A percentile compares a stretch with the other conserved stretches of the same genome.
Evolutionary conservation across 2,113 vertebrate species (phyloP).

Genomic region (Pituophis catenifer): DNA sequence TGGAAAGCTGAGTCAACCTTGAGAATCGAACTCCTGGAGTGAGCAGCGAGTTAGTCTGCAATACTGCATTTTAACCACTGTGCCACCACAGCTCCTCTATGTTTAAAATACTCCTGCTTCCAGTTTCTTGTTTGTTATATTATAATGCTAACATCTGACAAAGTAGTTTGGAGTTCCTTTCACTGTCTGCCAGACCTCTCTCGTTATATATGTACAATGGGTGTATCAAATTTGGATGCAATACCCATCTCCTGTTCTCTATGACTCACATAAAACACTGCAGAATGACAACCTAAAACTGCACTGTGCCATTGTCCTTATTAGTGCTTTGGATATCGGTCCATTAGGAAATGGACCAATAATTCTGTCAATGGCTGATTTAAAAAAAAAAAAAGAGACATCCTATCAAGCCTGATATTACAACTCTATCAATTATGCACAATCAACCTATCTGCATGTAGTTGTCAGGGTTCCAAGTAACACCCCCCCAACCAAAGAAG

Average conservation of each 20-base stretch:
- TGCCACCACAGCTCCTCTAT: too few relatives aligned
- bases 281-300: slow-evolving; percentile 22
- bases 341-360: slow-evolving; percentile 15
- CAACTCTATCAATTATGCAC: neutral
- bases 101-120: neutral
- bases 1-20: too few relatives aligned
- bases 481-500: too few relatives aligned
- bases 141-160: slow-evolving; percentile 33
- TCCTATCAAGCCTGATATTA: neutral
- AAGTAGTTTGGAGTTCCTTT: slow-evolving; percentile 52
- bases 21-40: too few relatives aligned
- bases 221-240: slow-evolving; percentile 64
- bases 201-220: slow-evolving; percentile 62
- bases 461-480: too few relatives aligned
- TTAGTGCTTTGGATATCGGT: slow-evolving; percentile 6
- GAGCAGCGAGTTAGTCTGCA: too few relatives aligned
- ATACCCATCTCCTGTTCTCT: neutral
- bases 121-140: neutral
- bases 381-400: neutral
- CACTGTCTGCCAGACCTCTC: slow-evolving; percentile 59
- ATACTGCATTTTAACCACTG: too few relatives aligned
- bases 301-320: slow-evolving; percentile 24
- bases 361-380: neutral
- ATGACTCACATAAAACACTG: slow-evolving; percentile 17
- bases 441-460: neutral